Evolutionary conservation across 2,888 invertebrate genomes (phyloP), one percentile per base, ranked within the genome.

Genomic region (Campaea margaritaria): DNA sequence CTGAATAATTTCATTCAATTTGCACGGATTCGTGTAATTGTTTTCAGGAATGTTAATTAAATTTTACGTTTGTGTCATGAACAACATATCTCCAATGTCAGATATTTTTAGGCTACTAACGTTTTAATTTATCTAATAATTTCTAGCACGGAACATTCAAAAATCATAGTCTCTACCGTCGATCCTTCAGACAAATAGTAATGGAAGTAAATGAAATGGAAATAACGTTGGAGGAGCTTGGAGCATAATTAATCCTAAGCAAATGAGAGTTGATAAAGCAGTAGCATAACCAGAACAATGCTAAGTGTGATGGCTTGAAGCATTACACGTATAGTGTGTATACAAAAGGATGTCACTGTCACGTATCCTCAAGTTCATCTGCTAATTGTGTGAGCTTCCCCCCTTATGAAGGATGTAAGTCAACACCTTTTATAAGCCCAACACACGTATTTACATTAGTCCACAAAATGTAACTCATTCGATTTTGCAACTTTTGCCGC

Each of bases 361-460:
- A 47, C 36, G 16, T 36, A 47, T 15, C 74, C 56, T 74, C 75
- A 76, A 77, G 75, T 80, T 76, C 70, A 78, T 80, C 78, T 73
- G 68, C 69, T 81, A 77, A 82, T 78, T 78, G 73, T 75, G 67
- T 67, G 57, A 60, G 62, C 58, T 58, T 53, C 61, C 59, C 63
- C 21, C 68, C 69, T 67, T 64, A 69, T 69, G 62, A 34, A 44
- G 50, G 54, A 59, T 58, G 56, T 60, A 54, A 38, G 57, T 67
- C 67, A 69, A 67, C 64, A 68, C 65, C 59, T 69, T 69, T 68
- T 56, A 64, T 64, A 21, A 21, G 21, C 21, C 61, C 60, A 58
- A 64, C 62, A 62, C 59, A 44, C 57, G 56, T 69, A 54, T 72
- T 69, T 62, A 67, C 48, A 21, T 56, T 64, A 59, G 53, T 28